Conservation (phyloP, 2,888 invertebrate genomes). For the Xestobium rufovillosum region DNA sequence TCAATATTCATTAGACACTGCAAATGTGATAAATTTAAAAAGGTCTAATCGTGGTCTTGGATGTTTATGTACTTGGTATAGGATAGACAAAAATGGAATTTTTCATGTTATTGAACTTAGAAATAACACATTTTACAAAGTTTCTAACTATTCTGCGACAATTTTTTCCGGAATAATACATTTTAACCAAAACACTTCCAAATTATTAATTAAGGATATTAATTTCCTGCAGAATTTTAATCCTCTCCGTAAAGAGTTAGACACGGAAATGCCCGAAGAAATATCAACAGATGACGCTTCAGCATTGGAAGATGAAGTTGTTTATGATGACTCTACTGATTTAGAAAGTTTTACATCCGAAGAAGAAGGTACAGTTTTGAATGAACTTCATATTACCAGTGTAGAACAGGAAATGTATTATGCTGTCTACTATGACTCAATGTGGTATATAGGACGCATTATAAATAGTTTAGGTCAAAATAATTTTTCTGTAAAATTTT, state of each 20-base stretch:
- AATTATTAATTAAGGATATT: slow-evolving; percentile 4
- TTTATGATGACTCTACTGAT: slow-evolving; percentile 3
- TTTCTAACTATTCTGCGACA: slow-evolving; percentile 2
- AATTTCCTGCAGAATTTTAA: slow-evolving; percentile 3
- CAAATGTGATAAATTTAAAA: slow-evolving; percentile 1
- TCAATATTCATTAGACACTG: slow-evolving; percentile 2
- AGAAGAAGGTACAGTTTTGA: slow-evolving; percentile 3
- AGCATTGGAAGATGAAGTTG: slow-evolving; percentile 1
- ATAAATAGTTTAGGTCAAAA: slow-evolving; percentile 2
- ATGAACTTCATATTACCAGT: slow-evolving; percentile 1
- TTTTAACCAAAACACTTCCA: neutral
- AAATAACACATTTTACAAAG: slow-evolving; percentile 1
- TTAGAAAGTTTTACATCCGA: neutral
- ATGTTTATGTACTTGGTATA: no score
- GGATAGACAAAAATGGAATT: slow-evolving; percentile 4
- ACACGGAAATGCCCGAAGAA: neutral
- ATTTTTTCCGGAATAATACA: slow-evolving; percentile 4
- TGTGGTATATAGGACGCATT: no score
- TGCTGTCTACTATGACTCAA: no score
- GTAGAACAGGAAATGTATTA: slow-evolving; percentile 3
- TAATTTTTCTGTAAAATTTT: slow-evolving; percentile 4
- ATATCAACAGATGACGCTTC: neutral
- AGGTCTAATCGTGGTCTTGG: slow-evolving; percentile 4
- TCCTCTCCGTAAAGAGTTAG: neutral
- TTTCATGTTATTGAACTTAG: slow-evolving; percentile 1